Conservation (phyloP, 2,797 vertebrate species). For the Hybognathus amarus region DNA sequence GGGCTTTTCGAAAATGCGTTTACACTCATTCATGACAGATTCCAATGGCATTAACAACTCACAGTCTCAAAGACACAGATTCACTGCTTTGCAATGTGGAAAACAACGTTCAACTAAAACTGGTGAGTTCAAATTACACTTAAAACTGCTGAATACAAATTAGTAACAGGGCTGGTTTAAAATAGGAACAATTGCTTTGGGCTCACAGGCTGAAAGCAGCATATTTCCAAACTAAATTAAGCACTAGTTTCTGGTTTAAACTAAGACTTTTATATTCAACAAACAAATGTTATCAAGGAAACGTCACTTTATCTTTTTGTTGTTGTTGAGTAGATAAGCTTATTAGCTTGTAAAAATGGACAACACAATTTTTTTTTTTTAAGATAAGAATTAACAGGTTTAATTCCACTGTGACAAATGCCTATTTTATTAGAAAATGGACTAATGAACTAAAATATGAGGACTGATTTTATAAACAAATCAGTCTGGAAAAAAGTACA, state of each 20-base stretch:
- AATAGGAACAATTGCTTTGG: neutral
- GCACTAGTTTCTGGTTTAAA: neutral
- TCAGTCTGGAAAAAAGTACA: neutral
- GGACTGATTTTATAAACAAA: neutral
- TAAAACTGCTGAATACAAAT: slow-evolving; percentile 1
- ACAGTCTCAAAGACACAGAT: slow-evolving; percentile 11
- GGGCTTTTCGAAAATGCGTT: slow-evolving; percentile 5
- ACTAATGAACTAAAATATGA: neutral
- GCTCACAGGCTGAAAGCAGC: neutral
- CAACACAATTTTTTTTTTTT: neutral
- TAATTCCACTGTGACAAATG: neutral
- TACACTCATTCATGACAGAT: neutral
- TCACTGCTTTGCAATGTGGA: slow-evolving; percentile 21
- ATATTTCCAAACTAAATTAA: neutral
- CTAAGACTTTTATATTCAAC: neutral
- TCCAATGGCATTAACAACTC: slow-evolving; percentile 6
- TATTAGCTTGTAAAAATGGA: neutral
- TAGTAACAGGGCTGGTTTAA: neutral
- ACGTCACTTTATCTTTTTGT: neutral
- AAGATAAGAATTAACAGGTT: neutral
- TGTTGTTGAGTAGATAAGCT: neutral
- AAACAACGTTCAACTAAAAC: neutral
- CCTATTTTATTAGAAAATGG: no score
- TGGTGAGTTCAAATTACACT: neutral
- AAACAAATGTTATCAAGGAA: slow-evolving; percentile 9